phyloP scores from a whole-genome alignment of 2,113 vertebrate species.

The Chroicocephalus ridibundus region DNA sequence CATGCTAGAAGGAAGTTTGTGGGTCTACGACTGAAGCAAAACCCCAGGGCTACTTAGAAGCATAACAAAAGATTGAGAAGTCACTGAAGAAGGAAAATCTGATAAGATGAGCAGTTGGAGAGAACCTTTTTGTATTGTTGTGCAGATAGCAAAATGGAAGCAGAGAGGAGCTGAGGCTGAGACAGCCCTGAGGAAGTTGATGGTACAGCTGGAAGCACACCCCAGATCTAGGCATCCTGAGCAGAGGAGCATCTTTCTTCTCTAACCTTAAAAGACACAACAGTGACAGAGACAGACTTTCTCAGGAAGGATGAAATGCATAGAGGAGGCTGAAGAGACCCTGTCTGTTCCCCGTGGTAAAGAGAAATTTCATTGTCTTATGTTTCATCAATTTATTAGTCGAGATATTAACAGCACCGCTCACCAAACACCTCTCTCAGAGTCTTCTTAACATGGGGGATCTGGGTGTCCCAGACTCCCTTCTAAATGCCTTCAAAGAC shows the following conservation, averaged over 20 bases:
- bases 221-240: neutral
- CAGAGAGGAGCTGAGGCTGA: neutral
- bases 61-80: neutral
- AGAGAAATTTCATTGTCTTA: neutral
- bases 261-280: neutral
- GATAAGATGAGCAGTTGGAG: neutral
- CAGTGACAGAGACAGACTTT: neutral
- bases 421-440: neutral
- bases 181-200: neutral
- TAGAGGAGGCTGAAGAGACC: neutral
- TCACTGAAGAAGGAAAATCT: neutral
- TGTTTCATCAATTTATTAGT: neutral
- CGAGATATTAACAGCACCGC: neutral
- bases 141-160: neutral
- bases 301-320: neutral
- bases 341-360: neutral
- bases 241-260: neutral
- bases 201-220: neutral
- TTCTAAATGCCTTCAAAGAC: neutral
- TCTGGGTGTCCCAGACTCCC: neutral
- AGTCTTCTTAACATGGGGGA: neutral
- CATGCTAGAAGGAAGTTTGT: neutral
- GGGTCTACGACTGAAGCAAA: neutral
- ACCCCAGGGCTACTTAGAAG: neutral
- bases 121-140: neutral